phyloP scores from a whole-genome alignment of 2,113 vertebrate species.

The Neolamprologus sp. region DNA sequence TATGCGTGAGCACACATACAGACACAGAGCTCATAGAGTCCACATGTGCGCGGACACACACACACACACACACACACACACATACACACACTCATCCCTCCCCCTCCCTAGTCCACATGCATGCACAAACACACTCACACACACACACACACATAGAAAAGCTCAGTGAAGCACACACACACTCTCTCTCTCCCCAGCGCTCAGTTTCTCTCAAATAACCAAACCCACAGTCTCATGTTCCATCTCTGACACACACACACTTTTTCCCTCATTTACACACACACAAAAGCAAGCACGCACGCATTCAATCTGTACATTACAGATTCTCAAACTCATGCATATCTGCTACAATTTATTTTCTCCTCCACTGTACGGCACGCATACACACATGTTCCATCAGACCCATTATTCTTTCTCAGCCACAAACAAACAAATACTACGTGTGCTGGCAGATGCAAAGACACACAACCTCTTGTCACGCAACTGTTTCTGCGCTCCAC shows the following conservation, averaged over 20 bases:
- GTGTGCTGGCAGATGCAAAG: not conserved
- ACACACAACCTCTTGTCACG: conserved; percentile 25
- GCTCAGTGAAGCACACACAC: conserved; percentile 29
- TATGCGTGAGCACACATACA: conserved; percentile 23
- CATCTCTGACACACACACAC: conserved; percentile 45
- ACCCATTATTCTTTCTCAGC: conserved; percentile 32
- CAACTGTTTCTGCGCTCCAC: conserved; percentile 25
- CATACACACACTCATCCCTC: not conserved
- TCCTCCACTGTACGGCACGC: not conserved
- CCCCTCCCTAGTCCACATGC: conserved; percentile 14
- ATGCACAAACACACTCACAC: conserved; percentile 23
- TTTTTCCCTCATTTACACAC: not conserved
- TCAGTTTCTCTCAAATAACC: conserved; percentile 59
- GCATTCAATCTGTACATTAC: conserved; percentile 37
- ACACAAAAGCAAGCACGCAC: not conserved
- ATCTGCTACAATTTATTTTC: conserved; percentile 26
- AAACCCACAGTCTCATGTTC: conserved; percentile 70
- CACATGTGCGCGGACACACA: conserved; percentile 2
- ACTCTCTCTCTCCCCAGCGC: not conserved
- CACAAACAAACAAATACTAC: conserved; percentile 25
- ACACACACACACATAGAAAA: conserved; percentile 39
- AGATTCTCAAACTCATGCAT: conserved; percentile 24
- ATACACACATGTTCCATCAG: conserved; percentile 5
- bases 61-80: not conserved
- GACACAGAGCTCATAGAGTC: conserved; percentile 21